phyloP scores from a whole-genome alignment of 2,888 invertebrate genomes.

The Apotomis turbidana region DNA sequence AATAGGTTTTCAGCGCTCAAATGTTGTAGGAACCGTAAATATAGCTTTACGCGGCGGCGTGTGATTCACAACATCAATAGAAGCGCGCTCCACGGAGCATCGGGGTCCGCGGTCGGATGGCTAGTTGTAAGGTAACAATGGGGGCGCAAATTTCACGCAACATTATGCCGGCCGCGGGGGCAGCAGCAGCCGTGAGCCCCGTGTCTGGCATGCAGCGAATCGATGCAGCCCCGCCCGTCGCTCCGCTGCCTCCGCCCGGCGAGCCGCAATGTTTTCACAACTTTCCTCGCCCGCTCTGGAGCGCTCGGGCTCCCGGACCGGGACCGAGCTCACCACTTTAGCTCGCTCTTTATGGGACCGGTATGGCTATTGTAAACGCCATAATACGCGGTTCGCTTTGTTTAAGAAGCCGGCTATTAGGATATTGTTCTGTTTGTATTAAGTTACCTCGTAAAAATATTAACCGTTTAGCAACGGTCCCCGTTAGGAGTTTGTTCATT shows the following conservation, averaged over 20 bases:
- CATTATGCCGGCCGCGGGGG: constrained; percentile 66
- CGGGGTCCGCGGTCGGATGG: constrained; percentile 61
- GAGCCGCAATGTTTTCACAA: constrained; percentile 53
- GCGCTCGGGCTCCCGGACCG: background rate
- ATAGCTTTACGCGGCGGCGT: constrained; percentile 38
- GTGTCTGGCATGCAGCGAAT: constrained; percentile 67
- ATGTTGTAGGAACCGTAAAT: constrained; percentile 12
- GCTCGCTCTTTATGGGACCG: constrained; percentile 35
- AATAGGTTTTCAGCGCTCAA: constrained; percentile 4
- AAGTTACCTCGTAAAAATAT: constrained; percentile 24
- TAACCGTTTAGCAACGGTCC: constrained; percentile 5
- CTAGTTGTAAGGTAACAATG: constrained; percentile 70
- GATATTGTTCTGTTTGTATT: constrained; percentile 36
- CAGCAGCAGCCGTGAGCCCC: constrained; percentile 47
- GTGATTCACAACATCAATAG: constrained; percentile 55
- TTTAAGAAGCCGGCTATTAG: constrained; percentile 28
- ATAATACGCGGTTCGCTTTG: constrained; percentile 32
- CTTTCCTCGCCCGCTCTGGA: constrained; percentile 47
- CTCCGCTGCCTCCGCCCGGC: constrained; percentile 45
- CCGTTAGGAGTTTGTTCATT: constrained; percentile 10
- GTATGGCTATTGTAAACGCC: constrained; percentile 35
- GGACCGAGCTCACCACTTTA: constrained; percentile 42
- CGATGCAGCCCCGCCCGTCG: constrained; percentile 70
- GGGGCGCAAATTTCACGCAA: constrained; percentile 79
- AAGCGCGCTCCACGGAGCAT: constrained; percentile 62